Evolutionary conservation across 2,888 invertebrate species (phyloP).

Genomic region (Polyommatus icarus): DNA sequence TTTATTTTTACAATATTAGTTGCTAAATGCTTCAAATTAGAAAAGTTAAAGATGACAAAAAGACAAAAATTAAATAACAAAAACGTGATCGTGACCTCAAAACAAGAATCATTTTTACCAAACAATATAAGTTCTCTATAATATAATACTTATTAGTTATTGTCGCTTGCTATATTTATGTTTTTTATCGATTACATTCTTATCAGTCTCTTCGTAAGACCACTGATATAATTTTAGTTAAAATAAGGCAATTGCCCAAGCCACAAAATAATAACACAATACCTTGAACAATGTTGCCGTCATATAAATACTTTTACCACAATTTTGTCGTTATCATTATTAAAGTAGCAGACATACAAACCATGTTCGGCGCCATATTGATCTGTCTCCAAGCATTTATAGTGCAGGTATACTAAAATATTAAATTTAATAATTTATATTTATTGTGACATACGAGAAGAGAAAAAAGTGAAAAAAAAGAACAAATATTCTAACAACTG

Average conservation of each 20-base stretch:
- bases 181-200: not conserved
- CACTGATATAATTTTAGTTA: not conserved
- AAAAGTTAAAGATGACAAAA: too few relatives aligned
- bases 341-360: not conserved
- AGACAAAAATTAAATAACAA: too few relatives aligned
- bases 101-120: too few relatives aligned
- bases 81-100: too few relatives aligned
- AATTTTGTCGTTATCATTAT: not conserved
- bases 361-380: not conserved
- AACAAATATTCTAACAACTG: not conserved
- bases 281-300: not conserved
- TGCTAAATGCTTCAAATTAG: too few relatives aligned
- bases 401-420: not conserved
- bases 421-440: not conserved
- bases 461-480: too few relatives aligned
- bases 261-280: not conserved
- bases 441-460: too few relatives aligned
- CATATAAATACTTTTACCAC: constrained; percentile 3
- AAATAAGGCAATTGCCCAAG: not conserved
- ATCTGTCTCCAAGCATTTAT: not conserved
- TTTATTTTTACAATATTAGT: too few relatives aligned
- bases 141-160: too few relatives aligned
- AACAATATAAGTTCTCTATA: too few relatives aligned
- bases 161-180: not conserved
- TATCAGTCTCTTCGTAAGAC: not conserved